Percentiles rank a stretch among this genome's conserved stretches.
Conservation (phyloP, 2,888 invertebrate species). For the Syrphus vitripennis region DNA sequence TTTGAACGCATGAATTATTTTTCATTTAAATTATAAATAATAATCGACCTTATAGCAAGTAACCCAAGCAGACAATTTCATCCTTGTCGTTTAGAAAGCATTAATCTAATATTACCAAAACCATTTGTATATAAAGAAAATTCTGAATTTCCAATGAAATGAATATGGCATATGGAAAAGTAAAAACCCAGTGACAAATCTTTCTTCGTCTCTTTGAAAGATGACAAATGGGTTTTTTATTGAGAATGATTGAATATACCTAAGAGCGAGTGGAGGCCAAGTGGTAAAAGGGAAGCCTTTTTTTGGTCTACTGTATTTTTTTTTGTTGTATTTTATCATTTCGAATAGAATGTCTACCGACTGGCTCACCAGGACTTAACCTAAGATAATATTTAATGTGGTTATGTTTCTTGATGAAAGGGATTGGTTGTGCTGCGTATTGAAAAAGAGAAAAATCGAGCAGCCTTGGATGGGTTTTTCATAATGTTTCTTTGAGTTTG, state of each 20-base stretch:
- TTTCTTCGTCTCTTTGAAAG: not conserved
- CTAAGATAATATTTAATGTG: not conserved
- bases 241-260: conserved; percentile 52
- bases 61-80: not conserved
- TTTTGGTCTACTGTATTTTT: not conserved
- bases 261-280: not conserved
- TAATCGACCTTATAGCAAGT: conserved; percentile 26
- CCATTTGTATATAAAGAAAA: not conserved
- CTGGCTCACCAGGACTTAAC: not conserved
- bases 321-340: not conserved
- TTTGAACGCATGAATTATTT: not conserved
- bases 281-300: not conserved
- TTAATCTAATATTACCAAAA: conserved; percentile 25
- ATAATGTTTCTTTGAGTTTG: not conserved
- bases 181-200: conserved; percentile 43
- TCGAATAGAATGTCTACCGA: not conserved
- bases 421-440: too few relatives aligned
- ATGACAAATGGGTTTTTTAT: conserved; percentile 60
- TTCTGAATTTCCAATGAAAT: not conserved
- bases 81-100: conserved; percentile 13
- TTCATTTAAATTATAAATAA: not conserved
- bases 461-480: not conserved
- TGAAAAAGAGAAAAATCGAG: not conserved
- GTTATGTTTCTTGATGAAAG: not conserved
- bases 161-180: not conserved